phyloP scores from a whole-genome alignment of 2,888 invertebrate genomes.

The Drosophila borealis region DNA sequence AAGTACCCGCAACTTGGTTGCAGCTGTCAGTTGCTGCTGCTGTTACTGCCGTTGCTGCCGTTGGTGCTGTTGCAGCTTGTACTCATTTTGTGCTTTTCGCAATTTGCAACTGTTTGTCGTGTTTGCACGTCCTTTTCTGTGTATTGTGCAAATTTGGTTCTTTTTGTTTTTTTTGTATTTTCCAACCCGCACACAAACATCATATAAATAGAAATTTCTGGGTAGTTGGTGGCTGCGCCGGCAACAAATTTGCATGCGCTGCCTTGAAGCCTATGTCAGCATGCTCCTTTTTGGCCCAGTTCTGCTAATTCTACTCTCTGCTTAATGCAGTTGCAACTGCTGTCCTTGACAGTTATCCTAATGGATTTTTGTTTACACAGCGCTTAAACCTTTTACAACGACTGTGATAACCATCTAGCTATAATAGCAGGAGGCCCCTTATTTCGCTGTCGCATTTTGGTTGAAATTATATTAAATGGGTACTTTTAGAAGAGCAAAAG shows the following conservation, averaged over 20 bases:
- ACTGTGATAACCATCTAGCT: constrained; percentile 11
- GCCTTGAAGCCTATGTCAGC: constrained; percentile 36
- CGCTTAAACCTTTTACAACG: constrained; percentile 22
- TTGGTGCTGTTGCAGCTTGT: constrained; percentile 40
- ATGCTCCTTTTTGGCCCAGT: constrained; percentile 1
- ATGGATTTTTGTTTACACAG: constrained; percentile 45
- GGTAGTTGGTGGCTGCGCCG: constrained; percentile 5
- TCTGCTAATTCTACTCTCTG: constrained; percentile 2
- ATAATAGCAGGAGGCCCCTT: constrained; percentile 8
- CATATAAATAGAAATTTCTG: constrained; percentile 1
- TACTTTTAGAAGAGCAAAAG: neutral
- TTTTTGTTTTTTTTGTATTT: constrained; percentile 54
- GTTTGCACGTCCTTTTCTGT: constrained; percentile 73
- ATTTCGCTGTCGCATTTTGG: neutral
- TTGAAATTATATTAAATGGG: too few species aligned
- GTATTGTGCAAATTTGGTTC: constrained; percentile 72
- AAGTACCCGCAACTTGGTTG: constrained; percentile 41
- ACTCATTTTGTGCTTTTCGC: constrained; percentile 51
- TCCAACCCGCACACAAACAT: constrained; percentile 13
- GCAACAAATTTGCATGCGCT: constrained; percentile 51
- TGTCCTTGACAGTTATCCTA: constrained; percentile 54
- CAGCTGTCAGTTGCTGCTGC: constrained; percentile 30
- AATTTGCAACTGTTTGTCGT: constrained; percentile 75
- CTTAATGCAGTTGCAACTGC: constrained; percentile 23
- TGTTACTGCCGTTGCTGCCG: constrained; percentile 15